Base-by-base conservation (phyloP, 92 coral and sea anemone genomes). In the Porites lobata region DNA sequence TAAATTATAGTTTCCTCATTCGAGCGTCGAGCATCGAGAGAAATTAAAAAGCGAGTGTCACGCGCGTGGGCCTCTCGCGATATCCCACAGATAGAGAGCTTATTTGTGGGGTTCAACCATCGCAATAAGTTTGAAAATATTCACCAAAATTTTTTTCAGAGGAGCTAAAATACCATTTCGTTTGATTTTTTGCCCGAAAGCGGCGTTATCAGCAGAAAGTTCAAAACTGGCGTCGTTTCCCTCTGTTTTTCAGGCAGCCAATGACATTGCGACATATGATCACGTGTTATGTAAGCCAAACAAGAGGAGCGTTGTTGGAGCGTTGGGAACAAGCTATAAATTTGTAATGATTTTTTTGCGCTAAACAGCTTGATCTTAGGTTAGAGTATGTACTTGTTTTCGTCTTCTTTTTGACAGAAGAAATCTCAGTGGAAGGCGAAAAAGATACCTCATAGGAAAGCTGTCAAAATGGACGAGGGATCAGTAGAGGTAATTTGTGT, bases 291-390 rank as follows among this genome's bases (percentile, higher is more conserved):
- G 2, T 26, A 65, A 76, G 77, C 67, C 77, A 85, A 85, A 85
- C 84, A 77, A 76, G 84, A 20, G 85, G 96, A 95, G 93, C 94
- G 95, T 94, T 94, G 91, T 38, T 4, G 85, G 96, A 95, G 93
- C 94, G 95, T 94, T 94, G 91, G 92, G 90, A 85, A 67, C 65
- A 75, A 67, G 88, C 83, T 75, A 95, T 93, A 90, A 93, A 93
- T 95, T 93, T 91, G 96, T 95, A 95, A 93, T 88, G 91, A 77
- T 92, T 85, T 75, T 67, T 71, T 38, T 53, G 63, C 78, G 76
- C 87, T 61, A 58, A 71, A 71, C 70, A 69, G 72, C 50, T 58
- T 32, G 79, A 74, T 61, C 43, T 17, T 50, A 62, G 43, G 65
- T 38, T 76, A 81, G 78, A 57, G 53, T 38, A 69, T 65, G 84